Evolutionary conservation across 1,140 invertebrate species (phyloP).

Genomic region (Polyergus mexicanus): DNA sequence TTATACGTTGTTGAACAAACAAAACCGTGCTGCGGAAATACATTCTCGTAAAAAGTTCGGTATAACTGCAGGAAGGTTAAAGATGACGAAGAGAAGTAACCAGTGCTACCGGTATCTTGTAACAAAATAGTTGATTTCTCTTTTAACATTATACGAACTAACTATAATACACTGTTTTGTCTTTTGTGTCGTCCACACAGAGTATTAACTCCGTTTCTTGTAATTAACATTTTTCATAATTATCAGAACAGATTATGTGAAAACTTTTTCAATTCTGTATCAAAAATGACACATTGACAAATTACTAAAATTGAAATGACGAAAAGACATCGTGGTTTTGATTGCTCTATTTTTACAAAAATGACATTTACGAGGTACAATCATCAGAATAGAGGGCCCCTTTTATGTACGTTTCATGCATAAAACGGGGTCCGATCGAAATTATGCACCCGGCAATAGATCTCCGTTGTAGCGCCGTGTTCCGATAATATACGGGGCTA

Average conservation of each 20-base stretch:
- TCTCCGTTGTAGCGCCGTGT: conserved; percentile 52
- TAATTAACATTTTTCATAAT: conserved; percentile 18
- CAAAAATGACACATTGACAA: not conserved
- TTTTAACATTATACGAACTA: conserved; percentile 11
- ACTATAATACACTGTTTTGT: not conserved
- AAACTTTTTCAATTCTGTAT: not conserved
- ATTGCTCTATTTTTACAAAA: not conserved
- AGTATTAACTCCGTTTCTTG: not conserved
- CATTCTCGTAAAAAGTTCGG: conserved; percentile 46
- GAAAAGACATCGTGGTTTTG: not conserved
- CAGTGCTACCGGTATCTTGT: conserved; percentile 27
- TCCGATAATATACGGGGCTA: conserved; percentile 55
- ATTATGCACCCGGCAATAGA: conserved; percentile 69
- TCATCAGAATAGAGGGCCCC: not conserved
- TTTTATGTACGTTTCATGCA: conserved; percentile 35
- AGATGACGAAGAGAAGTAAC: conserved; percentile 67
- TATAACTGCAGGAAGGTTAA: conserved; percentile 67
- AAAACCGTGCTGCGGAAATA: not conserved
- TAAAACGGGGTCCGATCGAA: conserved; percentile 37
- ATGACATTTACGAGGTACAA: conserved; percentile 1
- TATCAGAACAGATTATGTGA: not conserved
- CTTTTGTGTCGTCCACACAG: not conserved
- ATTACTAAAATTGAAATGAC: not conserved
- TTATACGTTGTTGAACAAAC: conserved; percentile 13
- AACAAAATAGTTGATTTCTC: conserved; percentile 59